Conservation (phyloP, 1,140 invertebrate species). For the Eciton burchellii region DNA sequence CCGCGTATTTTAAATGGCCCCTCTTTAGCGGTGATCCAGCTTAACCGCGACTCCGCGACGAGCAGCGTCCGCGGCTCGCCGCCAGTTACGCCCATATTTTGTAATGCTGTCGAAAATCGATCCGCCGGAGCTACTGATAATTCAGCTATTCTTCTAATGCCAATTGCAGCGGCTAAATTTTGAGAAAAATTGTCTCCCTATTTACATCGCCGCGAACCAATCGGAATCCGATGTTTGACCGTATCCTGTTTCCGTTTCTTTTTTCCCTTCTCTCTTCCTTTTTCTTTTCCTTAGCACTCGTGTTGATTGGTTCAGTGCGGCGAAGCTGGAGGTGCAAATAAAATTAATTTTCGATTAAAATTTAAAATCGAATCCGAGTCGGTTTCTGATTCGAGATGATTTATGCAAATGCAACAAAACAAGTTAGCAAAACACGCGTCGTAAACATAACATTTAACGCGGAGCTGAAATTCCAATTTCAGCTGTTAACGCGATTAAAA, state of each 20-base stretch:
- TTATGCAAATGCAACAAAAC: slow-evolving; percentile 32
- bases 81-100: slow-evolving; percentile 67
- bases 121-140: slow-evolving; percentile 27
- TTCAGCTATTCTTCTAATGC: slow-evolving; percentile 25
- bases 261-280: too few species aligned
- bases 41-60: slow-evolving; percentile 69
- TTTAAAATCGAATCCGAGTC: slow-evolving; percentile 5
- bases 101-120: slow-evolving; percentile 63
- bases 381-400: slow-evolving; percentile 33
- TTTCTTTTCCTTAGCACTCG: too few species aligned
- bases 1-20: slow-evolving; percentile 70
- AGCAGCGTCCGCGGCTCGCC: slow-evolving; percentile 70
- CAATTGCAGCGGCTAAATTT: slow-evolving; percentile 23
- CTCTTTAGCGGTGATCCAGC: slow-evolving; percentile 71
- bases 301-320: background rate
- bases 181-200: background rate
- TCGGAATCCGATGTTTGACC: background rate
- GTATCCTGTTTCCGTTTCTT: too few species aligned
- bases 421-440: slow-evolving; percentile 5
- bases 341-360: slow-evolving; percentile 42
- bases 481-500: slow-evolving; percentile 39
- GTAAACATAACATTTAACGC: slow-evolving; percentile 11
- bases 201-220: background rate
- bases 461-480: slow-evolving; percentile 29
- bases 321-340: slow-evolving; percentile 6